Evolutionary conservation across 2,888 invertebrate species (phyloP), one percentile per base, ranked within the genome.

Genomic region (Limenitis camilla): DNA sequence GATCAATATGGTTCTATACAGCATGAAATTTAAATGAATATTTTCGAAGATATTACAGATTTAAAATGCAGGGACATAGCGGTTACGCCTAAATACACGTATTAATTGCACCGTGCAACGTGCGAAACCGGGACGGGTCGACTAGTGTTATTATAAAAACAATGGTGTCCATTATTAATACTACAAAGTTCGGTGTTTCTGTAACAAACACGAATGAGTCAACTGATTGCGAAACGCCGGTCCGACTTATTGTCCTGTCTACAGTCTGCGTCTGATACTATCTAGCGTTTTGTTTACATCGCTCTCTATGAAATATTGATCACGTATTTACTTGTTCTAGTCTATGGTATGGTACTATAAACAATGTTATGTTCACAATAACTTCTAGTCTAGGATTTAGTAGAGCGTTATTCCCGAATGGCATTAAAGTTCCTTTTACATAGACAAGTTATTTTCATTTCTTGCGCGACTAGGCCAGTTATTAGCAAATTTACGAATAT

Each of bases 191-290:
- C 42, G 49, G 49, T 51, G 40, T 36, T 28, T 19, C 32, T 40
- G 43, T 46, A 41, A 46, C 46, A 38, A 56, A 49, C 52, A 48
- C 55, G 44, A 59, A 43, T 61, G 60, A 61, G 58, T 61, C 58
- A 61, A 54, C 42, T 9, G 29, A 47, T 55, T 57, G 55, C 54
- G 54, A 57, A 59, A 61, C 39, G 31, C 42, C 52, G 36, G 47
- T 44, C 43, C 33, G 49, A 42, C 50, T 43, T 53, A 59, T 53
- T 58, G 54, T 59, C 45, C 50, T 55, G 11, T 49, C 30, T 49
- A 33, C 40, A 43, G 52, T 55, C 43, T 27, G 49, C 51, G 44
- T 47, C 53, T 28, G 57, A 53, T 43, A 54, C 44, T 51, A 57
- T 52, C 49, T 44, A 42, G 36, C 40, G 40, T 55, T 56, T 56